These are phyloP conservation scores for Eremobia ochroleuca DNA, from an alignment of 2,888 invertebrate genomes.

Conservation along the genomic window DNA sequence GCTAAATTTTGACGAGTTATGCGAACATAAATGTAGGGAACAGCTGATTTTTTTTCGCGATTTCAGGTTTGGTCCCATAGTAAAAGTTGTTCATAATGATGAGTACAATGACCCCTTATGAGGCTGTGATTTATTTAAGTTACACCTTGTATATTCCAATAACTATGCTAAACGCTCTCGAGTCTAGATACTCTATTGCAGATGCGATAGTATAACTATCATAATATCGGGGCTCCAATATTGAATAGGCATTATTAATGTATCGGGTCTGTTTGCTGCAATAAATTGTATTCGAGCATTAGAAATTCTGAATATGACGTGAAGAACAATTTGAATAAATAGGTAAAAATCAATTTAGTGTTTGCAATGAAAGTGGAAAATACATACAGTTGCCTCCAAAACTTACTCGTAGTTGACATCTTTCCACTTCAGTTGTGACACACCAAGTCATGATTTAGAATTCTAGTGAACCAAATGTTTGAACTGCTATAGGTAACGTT, in stretches of 20 bases:
- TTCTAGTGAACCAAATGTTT: too few relatives aligned
- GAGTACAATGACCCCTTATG: too few relatives aligned
- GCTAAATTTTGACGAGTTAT: too few relatives aligned
- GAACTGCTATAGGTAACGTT: too few relatives aligned
- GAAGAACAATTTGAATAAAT: background rate
- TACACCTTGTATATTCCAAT: slow-evolving; percentile 40
- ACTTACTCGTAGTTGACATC: too few relatives aligned
- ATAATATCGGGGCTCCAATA: slow-evolving; percentile 8
- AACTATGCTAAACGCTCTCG: slow-evolving; percentile 52
- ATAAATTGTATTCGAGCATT: slow-evolving; percentile 5
- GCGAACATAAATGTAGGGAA: too few relatives aligned
- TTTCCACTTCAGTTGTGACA: too few relatives aligned
- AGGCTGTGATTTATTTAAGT: too few relatives aligned
- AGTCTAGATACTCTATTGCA: slow-evolving; percentile 3
- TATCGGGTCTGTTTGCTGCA: background rate
- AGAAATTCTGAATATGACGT: background rate
- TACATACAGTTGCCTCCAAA: background rate
- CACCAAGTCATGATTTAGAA: too few relatives aligned
- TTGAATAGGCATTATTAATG: slow-evolving; percentile 40
- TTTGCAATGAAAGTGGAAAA: background rate
- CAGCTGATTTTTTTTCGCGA: too few relatives aligned
- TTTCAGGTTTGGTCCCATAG: too few relatives aligned
- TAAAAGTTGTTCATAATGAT: too few relatives aligned
- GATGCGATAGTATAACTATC: slow-evolving; percentile 3
- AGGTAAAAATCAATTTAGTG: background rate